phyloP scores from a whole-genome alignment of 2,113 vertebrate species.

The Vulpes ferrilata region DNA sequence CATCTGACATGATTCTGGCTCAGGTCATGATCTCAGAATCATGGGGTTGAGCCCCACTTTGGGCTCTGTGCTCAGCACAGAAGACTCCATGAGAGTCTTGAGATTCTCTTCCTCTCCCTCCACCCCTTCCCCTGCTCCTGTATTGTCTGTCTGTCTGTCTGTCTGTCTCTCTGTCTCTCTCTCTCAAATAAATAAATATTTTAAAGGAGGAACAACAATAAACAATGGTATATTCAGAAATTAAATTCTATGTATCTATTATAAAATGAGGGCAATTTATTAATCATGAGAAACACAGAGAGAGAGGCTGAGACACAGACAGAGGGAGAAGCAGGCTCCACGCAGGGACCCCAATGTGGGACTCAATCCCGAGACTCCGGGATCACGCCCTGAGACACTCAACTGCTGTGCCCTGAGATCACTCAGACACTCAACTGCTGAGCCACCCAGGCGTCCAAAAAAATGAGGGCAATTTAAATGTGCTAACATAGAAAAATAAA shows the following conservation, averaged over 20 bases:
- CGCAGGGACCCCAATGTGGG: too few species aligned
- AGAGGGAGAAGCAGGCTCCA: too few species aligned
- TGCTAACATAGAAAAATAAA: not conserved
- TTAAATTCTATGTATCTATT: not conserved
- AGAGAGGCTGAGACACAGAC: too few species aligned
- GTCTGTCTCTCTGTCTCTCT: too few species aligned
- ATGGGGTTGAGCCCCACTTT: not conserved
- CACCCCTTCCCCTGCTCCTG: not conserved
- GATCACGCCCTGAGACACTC: too few species aligned
- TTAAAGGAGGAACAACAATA: not conserved
- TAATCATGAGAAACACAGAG: too few species aligned
- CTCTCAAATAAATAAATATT: not conserved
- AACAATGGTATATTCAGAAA: not conserved
- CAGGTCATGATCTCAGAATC: not conserved
- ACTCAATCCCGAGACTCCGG: too few species aligned
- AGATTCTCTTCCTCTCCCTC: not conserved
- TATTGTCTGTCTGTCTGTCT: not conserved
- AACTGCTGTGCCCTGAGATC: too few species aligned
- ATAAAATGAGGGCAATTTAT: not conserved
- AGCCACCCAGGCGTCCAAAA: not conserved
- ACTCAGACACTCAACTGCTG: too few species aligned
- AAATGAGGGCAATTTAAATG: not conserved
- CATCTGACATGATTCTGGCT: not conserved
- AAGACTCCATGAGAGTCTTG: not conserved
- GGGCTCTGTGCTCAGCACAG: not conserved